These are phyloP conservation scores for Hycleus cichorii DNA, from an alignment of 1,140 invertebrate species.

Conservation along the genomic window DNA sequence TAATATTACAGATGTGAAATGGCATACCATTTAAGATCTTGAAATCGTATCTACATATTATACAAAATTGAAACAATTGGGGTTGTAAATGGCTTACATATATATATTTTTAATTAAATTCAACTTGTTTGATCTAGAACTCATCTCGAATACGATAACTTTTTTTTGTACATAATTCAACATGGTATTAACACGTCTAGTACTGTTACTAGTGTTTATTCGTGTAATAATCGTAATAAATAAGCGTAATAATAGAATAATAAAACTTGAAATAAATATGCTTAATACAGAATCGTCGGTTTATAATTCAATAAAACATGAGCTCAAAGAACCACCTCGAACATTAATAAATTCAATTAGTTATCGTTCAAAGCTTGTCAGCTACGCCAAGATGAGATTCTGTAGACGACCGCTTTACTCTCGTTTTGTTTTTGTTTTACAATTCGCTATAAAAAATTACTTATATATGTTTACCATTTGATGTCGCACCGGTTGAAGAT, in stretches of 20 bases:
- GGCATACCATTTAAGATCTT: too few species aligned
- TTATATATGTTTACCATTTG: slow-evolving; percentile 27
- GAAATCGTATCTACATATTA: too few species aligned
- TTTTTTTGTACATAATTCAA: too few species aligned
- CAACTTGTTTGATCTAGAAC: neutral
- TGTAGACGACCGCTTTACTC: slow-evolving; percentile 25
- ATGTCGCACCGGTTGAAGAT: slow-evolving; percentile 23
- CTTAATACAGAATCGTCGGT: slow-evolving; percentile 5
- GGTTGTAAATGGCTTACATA: neutral
- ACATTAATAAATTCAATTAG: slow-evolving; percentile 15
- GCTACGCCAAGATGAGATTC: slow-evolving; percentile 28
- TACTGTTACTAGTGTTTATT: too few species aligned
- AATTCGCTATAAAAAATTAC: neutral
- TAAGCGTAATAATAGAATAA: slow-evolving; percentile 4
- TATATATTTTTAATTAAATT: slow-evolving; percentile 11
- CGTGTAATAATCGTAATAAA: too few species aligned
- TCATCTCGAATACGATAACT: too few species aligned
- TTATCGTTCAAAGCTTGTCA: slow-evolving; percentile 22
- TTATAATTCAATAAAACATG: slow-evolving; percentile 10
- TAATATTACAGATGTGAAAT: neutral
- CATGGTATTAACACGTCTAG: too few species aligned
- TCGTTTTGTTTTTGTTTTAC: neutral
- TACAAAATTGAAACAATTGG: neutral
- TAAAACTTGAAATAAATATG: slow-evolving; percentile 10
- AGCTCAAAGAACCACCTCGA: slow-evolving; percentile 13